phyloP scores from a whole-genome alignment of 1,140 invertebrate species.

The Tribolium castaneum region DNA sequence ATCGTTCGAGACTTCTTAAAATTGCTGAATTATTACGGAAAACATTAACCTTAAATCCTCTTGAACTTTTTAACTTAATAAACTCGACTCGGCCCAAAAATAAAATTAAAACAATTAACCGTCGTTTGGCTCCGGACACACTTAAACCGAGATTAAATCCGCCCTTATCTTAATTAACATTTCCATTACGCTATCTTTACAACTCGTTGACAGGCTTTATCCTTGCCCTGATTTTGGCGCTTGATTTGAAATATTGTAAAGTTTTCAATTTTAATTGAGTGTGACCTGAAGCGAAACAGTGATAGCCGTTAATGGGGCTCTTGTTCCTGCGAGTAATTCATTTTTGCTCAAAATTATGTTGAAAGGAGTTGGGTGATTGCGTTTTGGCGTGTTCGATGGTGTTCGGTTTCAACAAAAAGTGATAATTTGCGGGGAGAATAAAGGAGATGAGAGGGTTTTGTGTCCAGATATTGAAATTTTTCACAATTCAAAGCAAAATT shows the following conservation, averaged over 20 bases:
- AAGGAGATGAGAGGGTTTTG: background rate
- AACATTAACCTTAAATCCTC: conserved; percentile 17
- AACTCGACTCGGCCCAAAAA: background rate
- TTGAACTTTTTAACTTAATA: conserved; percentile 23
- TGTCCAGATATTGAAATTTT: too few relatives aligned
- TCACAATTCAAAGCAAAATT: too few relatives aligned
- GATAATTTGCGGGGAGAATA: background rate
- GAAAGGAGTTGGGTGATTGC: background rate
- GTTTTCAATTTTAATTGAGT: background rate
- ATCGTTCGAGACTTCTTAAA: background rate
- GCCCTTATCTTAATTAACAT: conserved; percentile 3
- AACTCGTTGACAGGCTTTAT: background rate
- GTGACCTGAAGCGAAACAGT: background rate
- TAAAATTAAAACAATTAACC: conserved; percentile 23
- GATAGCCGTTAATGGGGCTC: background rate
- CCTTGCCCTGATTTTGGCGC: background rate
- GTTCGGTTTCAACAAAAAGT: background rate
- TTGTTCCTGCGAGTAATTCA: conserved; percentile 3
- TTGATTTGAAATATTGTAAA: background rate
- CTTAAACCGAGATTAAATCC: conserved; percentile 2
- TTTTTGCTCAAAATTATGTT: background rate
- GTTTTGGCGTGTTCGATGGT: conserved; percentile 15
- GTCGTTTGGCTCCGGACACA: background rate
- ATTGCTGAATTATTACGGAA: conserved; percentile 1
- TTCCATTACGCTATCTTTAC: conserved; percentile 3